These are phyloP conservation scores for Gymnobelideus leadbeateri DNA, from an alignment of 2,113 vertebrate species.

Conservation along the genomic window DNA sequence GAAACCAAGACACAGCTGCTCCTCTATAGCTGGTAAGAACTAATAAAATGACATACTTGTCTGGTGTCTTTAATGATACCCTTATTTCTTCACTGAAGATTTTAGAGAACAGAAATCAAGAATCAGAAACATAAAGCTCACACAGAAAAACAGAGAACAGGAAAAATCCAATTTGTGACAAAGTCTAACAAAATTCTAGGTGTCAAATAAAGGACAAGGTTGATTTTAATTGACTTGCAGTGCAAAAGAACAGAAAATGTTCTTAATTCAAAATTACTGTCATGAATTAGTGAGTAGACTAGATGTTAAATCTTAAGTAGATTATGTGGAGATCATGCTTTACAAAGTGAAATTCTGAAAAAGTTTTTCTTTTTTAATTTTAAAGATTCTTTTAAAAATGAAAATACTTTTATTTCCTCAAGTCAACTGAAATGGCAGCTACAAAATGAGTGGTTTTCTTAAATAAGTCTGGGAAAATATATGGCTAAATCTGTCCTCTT, in stretches of 20 bases:
- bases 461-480: not conserved
- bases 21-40: conserved; percentile 62
- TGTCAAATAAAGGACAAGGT: not conserved
- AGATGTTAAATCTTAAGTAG: not conserved
- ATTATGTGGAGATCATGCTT: not conserved
- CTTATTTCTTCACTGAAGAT: conserved; percentile 46
- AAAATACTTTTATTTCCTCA: not conserved
- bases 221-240: not conserved
- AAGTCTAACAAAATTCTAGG: conserved; percentile 31
- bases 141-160: not conserved
- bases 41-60: conserved; percentile 55
- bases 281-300: not conserved
- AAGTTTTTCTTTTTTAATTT: not conserved
- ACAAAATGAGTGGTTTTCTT: not conserved
- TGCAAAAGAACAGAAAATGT: not conserved
- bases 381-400: not conserved
- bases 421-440: not conserved
- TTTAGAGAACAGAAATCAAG: conserved; percentile 40
- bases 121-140: conserved; percentile 50
- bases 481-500: not conserved
- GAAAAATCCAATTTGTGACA: conserved; percentile 44
- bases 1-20: conserved; percentile 59
- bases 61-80: conserved; percentile 45
- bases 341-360: not conserved
- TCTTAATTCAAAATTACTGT: conserved; percentile 7